Evolutionary conservation across 1,140 invertebrate genomes (phyloP), one percentile per base, ranked within the genome.

Genomic region (Panagrolaimus sp.): DNA sequence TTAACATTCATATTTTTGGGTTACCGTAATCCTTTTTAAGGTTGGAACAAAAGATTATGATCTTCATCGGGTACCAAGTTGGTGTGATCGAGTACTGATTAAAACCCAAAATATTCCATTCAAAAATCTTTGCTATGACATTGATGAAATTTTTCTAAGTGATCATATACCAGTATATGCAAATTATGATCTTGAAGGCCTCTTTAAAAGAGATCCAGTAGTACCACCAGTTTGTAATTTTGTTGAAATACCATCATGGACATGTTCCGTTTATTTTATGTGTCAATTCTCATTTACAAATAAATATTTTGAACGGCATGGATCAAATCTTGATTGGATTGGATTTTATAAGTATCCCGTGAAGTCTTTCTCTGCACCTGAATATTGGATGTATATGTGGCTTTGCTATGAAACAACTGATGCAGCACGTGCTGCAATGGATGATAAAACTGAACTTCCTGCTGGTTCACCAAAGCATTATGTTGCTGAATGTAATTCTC

Each of bases 331-430:
- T 27, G 51, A 57, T 25, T 57, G 51, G 51, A 27, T 57, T 27
- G 51, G 51, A 13, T 57, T 57, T 27, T 57, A 57, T 27, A 57
- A 27, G 4, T 27, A 20, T 20, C 51, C 51, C 8, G 27, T 57
- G 27, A 57, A 13, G 0, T 25, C 8, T 20, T 11, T 57, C 51
- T 13, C 20, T 1, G 51, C 20, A 1, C 51, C 51, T 27, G 51
- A 57, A 5, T 5, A 13, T 23, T 57, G 51, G 51, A 57, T 57
- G 51, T 57, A 57, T 27, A 57, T 57, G 51, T 20, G 51, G 9
- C n/a, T 57, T 11, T 57, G 51, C n/a, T 57, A 57, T 27, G 51
- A 57, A 57, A 57, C 20, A 20, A 57, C n/a, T 27, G 51, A 57
- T 27, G 20, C 27, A 14, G n/a, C 11, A 5, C 2, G 31, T 4